Base-by-base conservation (phyloP, 2,113 vertebrate species). In the Hiodon tergisus region DNA sequence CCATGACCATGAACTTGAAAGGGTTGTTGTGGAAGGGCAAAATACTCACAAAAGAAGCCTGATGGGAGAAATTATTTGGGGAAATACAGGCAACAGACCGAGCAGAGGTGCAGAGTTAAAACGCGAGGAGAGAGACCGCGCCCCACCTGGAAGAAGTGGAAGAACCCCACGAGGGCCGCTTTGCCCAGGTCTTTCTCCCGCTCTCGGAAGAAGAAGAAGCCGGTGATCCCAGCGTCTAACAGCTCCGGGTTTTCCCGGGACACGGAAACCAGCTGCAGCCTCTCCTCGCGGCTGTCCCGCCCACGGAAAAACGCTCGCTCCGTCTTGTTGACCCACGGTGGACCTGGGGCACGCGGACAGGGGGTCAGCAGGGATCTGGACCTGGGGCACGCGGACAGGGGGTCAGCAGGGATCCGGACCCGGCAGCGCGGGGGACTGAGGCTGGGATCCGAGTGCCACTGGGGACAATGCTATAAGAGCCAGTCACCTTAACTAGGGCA, bases 131-230 rank as follows among this genome's bases (percentile, higher is more conserved):
- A 63, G 61, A 16, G 2, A 4, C 61, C 16, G 3, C 69, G 10
- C 14, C 67, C 81, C 53, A 98, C 95, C 93, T 98, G 96, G 81
- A 98, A 98, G 83, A 97, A 99, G 86, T 98, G 94, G 87, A 98
- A 98, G 88, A 98, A 98, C 57, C 94, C 94, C 78, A 96, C 91
- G 31, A 97, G 89, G 0, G 88, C 88, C 11, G 88, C 86, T 84
- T 93, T 98, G 51, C 94, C 94, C 5, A 97, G 84, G 1, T 92
- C 86, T 72, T 95, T 91, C 83, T 98, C 95, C 75, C 91, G 85
- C 77, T 98, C 95, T 73, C 94, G 88, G 84, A 97, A 99, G 86
- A 98, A 99, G 89, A 97, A 98, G 87, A 93, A 98, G 0, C 91
- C 94, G 0, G 95, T 98, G 88, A 98, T 98, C 73, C 94, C 95